These are phyloP conservation scores for Melanotaenia parkinsoni DNA, from an alignment of 2,797 vertebrate genomes.

Conservation along the genomic window DNA sequence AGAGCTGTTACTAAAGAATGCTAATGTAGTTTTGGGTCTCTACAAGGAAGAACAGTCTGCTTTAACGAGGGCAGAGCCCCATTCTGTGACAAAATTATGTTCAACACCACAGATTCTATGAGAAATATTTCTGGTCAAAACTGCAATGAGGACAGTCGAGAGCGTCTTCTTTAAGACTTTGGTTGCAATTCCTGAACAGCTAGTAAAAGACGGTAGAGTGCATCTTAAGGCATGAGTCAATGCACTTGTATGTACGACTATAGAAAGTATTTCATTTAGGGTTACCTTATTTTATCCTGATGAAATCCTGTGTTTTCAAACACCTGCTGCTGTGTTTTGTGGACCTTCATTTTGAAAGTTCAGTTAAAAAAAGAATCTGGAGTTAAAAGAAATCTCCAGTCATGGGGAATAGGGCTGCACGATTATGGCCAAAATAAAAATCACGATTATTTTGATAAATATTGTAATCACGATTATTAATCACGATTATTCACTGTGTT, in stretches of 20 bases:
- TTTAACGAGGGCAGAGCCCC: slow-evolving; percentile 10
- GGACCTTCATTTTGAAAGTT: neutral
- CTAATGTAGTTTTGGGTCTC: slow-evolving; percentile 1
- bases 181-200: neutral
- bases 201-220: slow-evolving; percentile 11
- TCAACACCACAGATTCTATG: neutral
- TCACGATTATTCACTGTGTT: too few relatives aligned
- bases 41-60: slow-evolving; percentile 8
- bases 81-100: neutral
- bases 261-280: neutral
- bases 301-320: slow-evolving; percentile 1
- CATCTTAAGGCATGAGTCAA: slow-evolving; percentile 21
- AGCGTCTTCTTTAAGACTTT: neutral
- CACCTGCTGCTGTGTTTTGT: neutral
- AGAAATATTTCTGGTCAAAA: slow-evolving; percentile 21
- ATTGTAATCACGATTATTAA: too few relatives aligned
- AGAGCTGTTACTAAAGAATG: neutral
- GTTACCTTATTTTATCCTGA: neutral
- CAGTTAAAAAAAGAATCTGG: neutral
- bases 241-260: too few relatives aligned
- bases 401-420: too few relatives aligned
- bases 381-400: neutral
- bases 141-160: neutral
- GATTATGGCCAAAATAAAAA: too few relatives aligned
- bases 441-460: too few relatives aligned